A percentile compares a stretch with the other conserved stretches of the same genome.
These are phyloP conservation scores for Phlogophora meticulosa DNA, from an alignment of 2,888 invertebrate species.

Conservation along the genomic window DNA sequence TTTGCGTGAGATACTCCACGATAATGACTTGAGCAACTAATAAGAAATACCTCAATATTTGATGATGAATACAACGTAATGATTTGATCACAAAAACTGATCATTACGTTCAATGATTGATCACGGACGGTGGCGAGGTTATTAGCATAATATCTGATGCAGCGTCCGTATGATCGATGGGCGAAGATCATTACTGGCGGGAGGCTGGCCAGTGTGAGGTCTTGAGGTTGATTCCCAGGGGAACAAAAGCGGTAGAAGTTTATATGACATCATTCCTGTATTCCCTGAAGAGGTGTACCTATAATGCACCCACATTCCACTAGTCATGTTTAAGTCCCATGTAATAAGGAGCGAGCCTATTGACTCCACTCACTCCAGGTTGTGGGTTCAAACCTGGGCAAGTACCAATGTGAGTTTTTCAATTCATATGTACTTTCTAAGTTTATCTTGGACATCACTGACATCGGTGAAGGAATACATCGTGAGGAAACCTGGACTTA, in stretches of 20 bases:
- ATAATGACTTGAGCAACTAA: conserved; percentile 6
- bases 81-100: conserved; percentile 48
- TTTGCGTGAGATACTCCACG: not conserved
- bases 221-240: conserved; percentile 12
- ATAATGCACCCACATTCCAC: too few species aligned
- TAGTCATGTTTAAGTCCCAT: too few species aligned
- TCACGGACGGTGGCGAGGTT: conserved; percentile 5
- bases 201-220: conserved; percentile 37
- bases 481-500: too few species aligned
- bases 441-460: too few species aligned
- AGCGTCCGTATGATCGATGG: conserved; percentile 51
- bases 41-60: conserved; percentile 32
- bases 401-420: too few species aligned
- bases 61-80: conserved; percentile 21
- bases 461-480: too few species aligned
- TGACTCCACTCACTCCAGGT: too few species aligned
- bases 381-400: too few species aligned
- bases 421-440: too few species aligned
- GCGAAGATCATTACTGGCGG: conserved; percentile 22
- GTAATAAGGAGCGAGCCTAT: too few species aligned
- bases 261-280: too few species aligned
- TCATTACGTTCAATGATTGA: conserved; percentile 56
- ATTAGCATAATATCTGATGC: conserved; percentile 55
- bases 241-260: not conserved
- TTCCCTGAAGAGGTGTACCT: too few species aligned